Base-by-base conservation (phyloP, 35 echinoderm and acorn worm species). In the Heliocidaris erythrogramma region DNA sequence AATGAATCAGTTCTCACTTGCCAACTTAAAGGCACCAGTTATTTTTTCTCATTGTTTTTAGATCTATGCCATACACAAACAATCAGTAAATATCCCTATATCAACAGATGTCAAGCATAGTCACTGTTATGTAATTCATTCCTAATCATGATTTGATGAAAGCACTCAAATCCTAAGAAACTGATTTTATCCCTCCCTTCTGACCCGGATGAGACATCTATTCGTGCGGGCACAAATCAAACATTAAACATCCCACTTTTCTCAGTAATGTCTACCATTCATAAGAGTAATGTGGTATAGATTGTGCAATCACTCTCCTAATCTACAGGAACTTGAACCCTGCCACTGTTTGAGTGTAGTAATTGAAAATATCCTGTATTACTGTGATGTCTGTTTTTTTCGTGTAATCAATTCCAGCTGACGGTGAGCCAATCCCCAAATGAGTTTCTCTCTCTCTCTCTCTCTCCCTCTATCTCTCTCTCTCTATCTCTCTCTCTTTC, bases 211-310 rank as follows among this genome's bases (percentile, higher is more conserved):
- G 18, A 21, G 65, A 78, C 27, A 78, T 78, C 65, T 2, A 18
- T n/a, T n/a, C 65, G 65, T 78, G 65, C n/a, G 27, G 65, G 65
- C 21, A 78, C 65, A 78, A 78, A 78, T 78, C n/a, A 24, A 78
- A 78, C 52, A n/a, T 78, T 78, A 78, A 78, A 78, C 65, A 78
- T 78, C 18, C 65, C 65, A 78, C 65, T 78, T 78, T 78, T 78
- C 65, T 78, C 21, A n/a, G 65, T 78, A 78, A 78, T 78, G 2
- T 24, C 65, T 7, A 21, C 0, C 17, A 21, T 7, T 27, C 4
- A 7, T 7, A 4, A n/a, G 65, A 27, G 65, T 18, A 78, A 27
- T 78, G 18, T 78, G 4, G 65, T 21, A 56, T 56, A 78, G 65
- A 18, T 27, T 78, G 65, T n/a, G 65, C 65, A 78, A 78, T 78